phyloP scores from a whole-genome alignment of 2,113 vertebrate species.

The Tyto alba region DNA sequence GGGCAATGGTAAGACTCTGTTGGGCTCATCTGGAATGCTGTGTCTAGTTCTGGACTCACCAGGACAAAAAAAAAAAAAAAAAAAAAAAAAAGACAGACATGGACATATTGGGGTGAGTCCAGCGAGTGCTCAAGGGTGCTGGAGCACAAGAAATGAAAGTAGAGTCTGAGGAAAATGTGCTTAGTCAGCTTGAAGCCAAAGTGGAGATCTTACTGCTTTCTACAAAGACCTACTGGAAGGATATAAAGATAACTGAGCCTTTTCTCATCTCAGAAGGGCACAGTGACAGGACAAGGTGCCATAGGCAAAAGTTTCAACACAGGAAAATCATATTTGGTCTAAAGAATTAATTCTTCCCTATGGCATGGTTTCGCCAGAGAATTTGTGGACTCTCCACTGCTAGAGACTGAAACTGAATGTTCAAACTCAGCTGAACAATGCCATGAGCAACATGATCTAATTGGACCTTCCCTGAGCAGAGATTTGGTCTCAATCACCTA shows the following conservation, averaged over 20 bases:
- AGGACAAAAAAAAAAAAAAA: not conserved
- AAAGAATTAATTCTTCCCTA: not conserved
- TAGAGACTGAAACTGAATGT: not conserved
- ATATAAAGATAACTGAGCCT: not conserved
- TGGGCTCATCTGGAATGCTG: not conserved
- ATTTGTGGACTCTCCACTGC: not conserved
- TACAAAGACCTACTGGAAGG: not conserved
- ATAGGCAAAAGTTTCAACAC: not conserved
- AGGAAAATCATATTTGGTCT: not conserved
- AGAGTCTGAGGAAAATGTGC: not conserved
- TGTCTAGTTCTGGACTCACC: not conserved
- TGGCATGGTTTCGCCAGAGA: not conserved
- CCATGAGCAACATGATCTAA: not conserved
- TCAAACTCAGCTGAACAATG: not conserved
- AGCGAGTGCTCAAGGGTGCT: not conserved
- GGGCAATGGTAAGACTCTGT: not conserved
- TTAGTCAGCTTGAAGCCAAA: not conserved
- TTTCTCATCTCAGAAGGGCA: not conserved
- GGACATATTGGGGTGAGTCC: not conserved
- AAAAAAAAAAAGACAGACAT: not conserved
- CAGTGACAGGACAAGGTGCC: not conserved
- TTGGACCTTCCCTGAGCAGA: not conserved
- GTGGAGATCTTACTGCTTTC: not conserved
- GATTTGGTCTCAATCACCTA: not conserved
- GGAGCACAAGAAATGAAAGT: not conserved